Conservation (phyloP, 2,113 vertebrate species). For the Caracal caracal region DNA sequence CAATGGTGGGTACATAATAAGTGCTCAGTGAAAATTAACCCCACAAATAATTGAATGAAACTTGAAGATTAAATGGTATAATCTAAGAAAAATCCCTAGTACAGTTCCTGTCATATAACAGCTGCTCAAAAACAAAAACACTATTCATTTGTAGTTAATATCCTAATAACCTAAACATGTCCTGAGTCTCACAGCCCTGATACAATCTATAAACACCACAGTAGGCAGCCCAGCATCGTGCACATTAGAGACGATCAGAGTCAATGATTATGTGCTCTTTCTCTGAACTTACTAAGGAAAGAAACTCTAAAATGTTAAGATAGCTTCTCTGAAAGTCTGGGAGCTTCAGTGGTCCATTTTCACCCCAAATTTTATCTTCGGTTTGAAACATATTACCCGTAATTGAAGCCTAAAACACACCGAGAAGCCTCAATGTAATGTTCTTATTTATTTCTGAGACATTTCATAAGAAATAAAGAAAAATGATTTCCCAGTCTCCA, state of each 20-base stretch:
- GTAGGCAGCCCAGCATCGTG: not conserved
- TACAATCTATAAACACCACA: not conserved
- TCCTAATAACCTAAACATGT: not conserved
- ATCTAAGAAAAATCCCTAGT: not conserved
- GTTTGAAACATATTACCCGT: constrained; percentile 47
- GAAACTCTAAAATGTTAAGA: not conserved
- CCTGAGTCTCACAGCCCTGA: not conserved
- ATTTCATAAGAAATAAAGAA: constrained; percentile 54
- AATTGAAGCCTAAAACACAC: constrained; percentile 42
- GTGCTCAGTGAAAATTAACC: not conserved
- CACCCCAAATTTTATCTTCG: constrained; percentile 49
- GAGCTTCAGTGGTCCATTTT: constrained; percentile 35
- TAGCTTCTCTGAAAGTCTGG: constrained; percentile 35
- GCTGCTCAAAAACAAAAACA: not conserved
- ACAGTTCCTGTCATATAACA: not conserved
- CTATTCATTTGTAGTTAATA: not conserved
- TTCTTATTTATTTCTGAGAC: constrained; percentile 57
- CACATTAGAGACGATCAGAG: not conserved
- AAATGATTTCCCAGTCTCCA: constrained; percentile 16
- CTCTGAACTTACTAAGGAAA: constrained; percentile 35
- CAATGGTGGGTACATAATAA: not conserved
- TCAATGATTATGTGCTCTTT: not conserved
- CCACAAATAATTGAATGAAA: not conserved
- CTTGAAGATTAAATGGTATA: not conserved
- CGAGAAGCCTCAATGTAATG: constrained; percentile 47